Conservation (phyloP, 2,797 vertebrate genomes). For the Allochrocebus solatus region DNA sequence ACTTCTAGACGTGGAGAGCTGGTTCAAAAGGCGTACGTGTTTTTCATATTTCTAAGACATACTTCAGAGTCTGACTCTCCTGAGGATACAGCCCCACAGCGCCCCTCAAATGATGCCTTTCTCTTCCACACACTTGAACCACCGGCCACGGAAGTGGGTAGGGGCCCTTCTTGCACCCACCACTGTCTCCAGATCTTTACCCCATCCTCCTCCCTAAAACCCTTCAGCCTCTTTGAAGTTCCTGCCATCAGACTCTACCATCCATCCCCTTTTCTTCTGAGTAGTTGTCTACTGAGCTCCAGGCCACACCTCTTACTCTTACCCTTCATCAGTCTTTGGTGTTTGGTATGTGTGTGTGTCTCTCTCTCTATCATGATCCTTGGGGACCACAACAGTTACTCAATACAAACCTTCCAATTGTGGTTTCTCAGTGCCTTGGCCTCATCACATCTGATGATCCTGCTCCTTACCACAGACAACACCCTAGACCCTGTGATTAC, state of each 20-base stretch:
- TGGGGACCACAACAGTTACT: not conserved
- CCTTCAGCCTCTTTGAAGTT: not conserved
- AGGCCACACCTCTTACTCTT: too few relatives aligned
- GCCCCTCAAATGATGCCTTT: fast-evolving
- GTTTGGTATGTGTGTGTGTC: not conserved
- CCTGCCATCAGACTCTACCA: not conserved
- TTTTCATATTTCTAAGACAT: not conserved
- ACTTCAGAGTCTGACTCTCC: not conserved
- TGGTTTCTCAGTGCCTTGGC: too few relatives aligned
- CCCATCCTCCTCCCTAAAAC: not conserved
- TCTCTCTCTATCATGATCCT: not conserved
- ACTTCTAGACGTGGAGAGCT: fast-evolving
- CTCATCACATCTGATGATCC: not conserved
- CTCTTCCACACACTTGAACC: not conserved
- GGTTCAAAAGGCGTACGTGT: fast-evolving
- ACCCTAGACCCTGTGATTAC: too few relatives aligned
- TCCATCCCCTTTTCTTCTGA: not conserved
- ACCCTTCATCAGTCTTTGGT: fast-evolving
- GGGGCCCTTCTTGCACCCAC: not conserved
- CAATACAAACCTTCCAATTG: not conserved
- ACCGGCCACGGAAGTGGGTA: fast-evolving
- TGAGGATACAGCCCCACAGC: not conserved
- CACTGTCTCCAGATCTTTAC: not conserved
- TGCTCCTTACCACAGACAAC: not conserved
- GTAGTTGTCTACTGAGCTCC: not conserved